These are phyloP conservation scores for Ichneumon xanthorius DNA, from an alignment of 2,888 invertebrate genomes.

Conservation along the genomic window DNA sequence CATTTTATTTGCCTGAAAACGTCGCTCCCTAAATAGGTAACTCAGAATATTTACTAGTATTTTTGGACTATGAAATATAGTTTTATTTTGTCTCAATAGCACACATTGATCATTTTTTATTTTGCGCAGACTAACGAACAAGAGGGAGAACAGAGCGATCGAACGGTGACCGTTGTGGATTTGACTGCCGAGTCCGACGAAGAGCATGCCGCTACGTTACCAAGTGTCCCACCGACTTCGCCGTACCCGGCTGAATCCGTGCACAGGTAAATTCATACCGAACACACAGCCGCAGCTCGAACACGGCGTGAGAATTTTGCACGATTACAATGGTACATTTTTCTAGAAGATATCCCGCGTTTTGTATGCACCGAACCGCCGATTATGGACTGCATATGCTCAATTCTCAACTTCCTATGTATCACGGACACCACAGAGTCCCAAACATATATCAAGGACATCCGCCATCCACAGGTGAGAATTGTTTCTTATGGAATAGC, in stretches of 20 bases:
- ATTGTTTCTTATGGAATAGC: constrained; percentile 35
- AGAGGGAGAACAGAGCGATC: constrained; percentile 75
- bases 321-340: constrained; percentile 26
- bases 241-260: constrained; percentile 71
- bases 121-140: constrained; percentile 72
- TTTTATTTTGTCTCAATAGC: neutral
- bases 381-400: constrained; percentile 71
- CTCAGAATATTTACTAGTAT: neutral
- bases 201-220: constrained; percentile 80
- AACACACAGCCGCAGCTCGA: neutral
- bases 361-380: constrained; percentile 73
- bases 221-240: constrained; percentile 71
- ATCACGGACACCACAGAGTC: constrained; percentile 72
- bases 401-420: constrained; percentile 69
- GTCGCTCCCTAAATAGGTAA: neutral
- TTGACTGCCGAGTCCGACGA: constrained; percentile 87
- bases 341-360: constrained; percentile 71
- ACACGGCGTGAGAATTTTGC: neutral
- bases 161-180: constrained; percentile 87
- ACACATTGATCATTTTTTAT: constrained; percentile 5
- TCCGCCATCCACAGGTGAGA: constrained; percentile 71
- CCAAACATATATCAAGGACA: constrained; percentile 70
- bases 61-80: neutral
- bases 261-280: constrained; percentile 71
- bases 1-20: no score